Percentiles rank a stretch among this genome's conserved stretches.
These are phyloP conservation scores for Acrocephalus kingi DNA, from an alignment of 2,113 vertebrate species.

Conservation along the genomic window DNA sequence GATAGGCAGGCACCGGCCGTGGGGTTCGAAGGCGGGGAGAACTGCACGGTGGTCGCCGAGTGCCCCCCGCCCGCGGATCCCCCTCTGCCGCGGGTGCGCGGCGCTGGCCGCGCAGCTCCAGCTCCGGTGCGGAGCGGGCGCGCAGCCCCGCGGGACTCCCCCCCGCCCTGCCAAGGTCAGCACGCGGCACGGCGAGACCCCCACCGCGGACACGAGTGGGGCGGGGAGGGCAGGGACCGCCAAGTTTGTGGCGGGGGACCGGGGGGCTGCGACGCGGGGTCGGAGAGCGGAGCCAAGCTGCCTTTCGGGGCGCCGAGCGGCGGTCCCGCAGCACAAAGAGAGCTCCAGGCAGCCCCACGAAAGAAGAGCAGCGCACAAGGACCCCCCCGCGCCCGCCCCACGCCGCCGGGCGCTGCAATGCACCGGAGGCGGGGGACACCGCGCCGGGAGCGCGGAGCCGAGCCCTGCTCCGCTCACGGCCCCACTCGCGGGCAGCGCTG, in stretches of 20 bases:
- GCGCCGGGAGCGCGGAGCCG: not conserved
- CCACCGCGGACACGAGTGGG: not conserved
- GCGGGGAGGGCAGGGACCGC: not conserved
- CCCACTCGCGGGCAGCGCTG: not conserved
- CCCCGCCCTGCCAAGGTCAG: not conserved
- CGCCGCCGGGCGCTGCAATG: not conserved
- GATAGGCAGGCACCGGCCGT: not conserved
- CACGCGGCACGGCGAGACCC: not conserved
- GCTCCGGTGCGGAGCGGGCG: not conserved
- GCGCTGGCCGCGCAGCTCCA: not conserved
- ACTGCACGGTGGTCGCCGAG: not conserved
- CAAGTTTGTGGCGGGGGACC: not conserved
- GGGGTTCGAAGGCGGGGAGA: not conserved
- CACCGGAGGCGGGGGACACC: not conserved
- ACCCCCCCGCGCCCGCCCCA: not conserved
- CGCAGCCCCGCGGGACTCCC: not conserved
- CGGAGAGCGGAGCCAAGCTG: not conserved
- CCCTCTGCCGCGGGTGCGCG: not conserved
- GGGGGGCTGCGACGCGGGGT: not conserved
- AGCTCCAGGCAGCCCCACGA: not conserved
- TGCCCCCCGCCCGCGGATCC: not conserved
- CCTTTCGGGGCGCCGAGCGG: not conserved
- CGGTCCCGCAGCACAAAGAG: constrained; percentile 21
- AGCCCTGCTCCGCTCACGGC: not conserved
- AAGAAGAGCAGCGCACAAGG: too few relatives aligned